Conservation (phyloP, 2,113 vertebrate genomes). For the Corythornis vintsioides region DNA sequence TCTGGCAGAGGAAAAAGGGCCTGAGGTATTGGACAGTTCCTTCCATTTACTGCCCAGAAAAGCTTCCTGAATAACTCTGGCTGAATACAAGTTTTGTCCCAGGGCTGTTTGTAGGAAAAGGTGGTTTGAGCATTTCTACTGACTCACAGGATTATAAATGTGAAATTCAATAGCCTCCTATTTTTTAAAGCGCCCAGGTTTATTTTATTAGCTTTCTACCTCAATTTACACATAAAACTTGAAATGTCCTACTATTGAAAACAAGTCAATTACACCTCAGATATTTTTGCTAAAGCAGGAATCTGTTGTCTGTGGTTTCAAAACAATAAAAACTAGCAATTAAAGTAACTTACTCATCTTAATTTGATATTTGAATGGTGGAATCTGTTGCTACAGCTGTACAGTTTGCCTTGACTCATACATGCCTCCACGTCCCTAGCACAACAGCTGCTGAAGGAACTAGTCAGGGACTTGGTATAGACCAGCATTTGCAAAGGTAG, state of each 20-base stretch:
- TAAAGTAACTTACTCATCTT: not conserved
- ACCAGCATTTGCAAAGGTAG: not conserved
- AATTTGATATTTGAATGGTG: not conserved
- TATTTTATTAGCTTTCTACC: not conserved
- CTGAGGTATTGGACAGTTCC: not conserved
- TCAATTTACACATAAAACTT: not conserved
- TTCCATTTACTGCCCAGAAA: not conserved
- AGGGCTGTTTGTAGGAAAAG: not conserved
- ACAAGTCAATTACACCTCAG: not conserved
- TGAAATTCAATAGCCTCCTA: not conserved
- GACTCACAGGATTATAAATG: too few relatives aligned
- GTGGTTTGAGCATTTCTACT: not conserved
- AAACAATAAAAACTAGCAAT: not conserved
- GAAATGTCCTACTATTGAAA: not conserved
- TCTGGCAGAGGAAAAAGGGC: not conserved
- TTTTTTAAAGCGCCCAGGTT: not conserved
- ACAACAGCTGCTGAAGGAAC: not conserved
- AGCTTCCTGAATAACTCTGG: not conserved
- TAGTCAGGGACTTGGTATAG: not conserved
- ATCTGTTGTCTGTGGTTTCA: not conserved
- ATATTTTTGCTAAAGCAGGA: not conserved
- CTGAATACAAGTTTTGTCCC: not conserved
- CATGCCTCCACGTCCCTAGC: not conserved
- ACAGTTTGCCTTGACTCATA: not conserved
- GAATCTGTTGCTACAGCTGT: not conserved